Conservation (phyloP, 2,797 vertebrate genomes). For the Cossypha niveicapilla region DNA sequence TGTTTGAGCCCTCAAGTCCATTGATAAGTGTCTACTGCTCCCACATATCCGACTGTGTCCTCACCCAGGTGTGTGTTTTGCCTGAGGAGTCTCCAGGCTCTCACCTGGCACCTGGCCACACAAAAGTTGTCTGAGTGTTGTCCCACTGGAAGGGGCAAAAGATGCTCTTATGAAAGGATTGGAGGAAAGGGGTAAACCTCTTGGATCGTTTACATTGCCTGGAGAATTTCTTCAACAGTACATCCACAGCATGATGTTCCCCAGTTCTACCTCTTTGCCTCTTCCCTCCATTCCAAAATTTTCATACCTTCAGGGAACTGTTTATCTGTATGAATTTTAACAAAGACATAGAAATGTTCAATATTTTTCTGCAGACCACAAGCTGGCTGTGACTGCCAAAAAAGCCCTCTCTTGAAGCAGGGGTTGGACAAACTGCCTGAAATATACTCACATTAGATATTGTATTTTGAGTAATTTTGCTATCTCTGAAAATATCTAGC, state of each 20-base stretch:
- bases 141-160: background rate
- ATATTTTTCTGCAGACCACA: background rate
- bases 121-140: background rate
- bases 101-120: background rate
- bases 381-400: background rate
- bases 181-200: background rate
- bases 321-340: background rate
- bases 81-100: background rate
- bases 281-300: background rate
- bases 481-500: background rate
- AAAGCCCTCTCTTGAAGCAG: background rate
- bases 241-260: background rate
- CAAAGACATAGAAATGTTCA: background rate
- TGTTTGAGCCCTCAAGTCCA: background rate
- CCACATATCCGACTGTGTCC: background rate
- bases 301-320: background rate
- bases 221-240: background rate
- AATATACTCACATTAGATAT: background rate
- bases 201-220: background rate
- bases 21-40: background rate
- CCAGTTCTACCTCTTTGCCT: background rate
- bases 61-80: background rate
- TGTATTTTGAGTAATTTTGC: background rate
- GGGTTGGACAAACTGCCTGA: background rate
- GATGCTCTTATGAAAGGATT: background rate